Evolutionary conservation across 2,797 vertebrate genomes (phyloP).

Genomic region (Diceros bicornis): DNA sequence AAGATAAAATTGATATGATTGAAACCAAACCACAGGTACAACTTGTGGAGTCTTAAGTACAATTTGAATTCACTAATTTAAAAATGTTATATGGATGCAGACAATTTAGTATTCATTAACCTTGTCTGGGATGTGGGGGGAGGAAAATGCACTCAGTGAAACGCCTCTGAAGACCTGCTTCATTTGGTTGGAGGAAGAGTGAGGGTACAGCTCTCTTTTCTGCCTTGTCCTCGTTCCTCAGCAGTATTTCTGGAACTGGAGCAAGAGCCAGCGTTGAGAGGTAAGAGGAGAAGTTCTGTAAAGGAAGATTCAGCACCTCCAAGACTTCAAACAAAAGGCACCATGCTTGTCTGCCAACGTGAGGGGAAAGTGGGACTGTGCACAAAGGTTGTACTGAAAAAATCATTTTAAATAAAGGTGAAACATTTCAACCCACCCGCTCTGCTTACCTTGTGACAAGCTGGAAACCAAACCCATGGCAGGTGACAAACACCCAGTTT

Average conservation of each 20-base stretch:
- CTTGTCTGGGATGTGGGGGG: background rate
- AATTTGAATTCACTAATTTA: conserved; percentile 40
- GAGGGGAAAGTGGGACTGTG: background rate
- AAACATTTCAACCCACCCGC: background rate
- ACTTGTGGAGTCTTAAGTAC: background rate
- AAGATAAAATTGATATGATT: background rate
- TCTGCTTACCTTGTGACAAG: background rate
- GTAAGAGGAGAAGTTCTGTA: background rate
- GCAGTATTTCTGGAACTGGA: conserved; percentile 36
- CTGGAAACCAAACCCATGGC: background rate
- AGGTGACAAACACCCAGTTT: conserved; percentile 4
- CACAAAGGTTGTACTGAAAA: background rate
- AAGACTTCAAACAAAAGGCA: conserved; percentile 34
- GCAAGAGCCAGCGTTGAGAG: background rate
- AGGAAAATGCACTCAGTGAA: background rate
- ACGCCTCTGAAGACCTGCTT: background rate
- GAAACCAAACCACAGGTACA: background rate
- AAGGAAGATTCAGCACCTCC: background rate
- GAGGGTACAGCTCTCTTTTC: background rate
- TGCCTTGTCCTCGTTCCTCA: background rate
- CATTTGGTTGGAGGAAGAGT: too few species aligned
- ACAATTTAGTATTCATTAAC: background rate
- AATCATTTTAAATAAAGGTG: background rate
- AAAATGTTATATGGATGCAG: background rate
- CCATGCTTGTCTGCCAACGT: background rate